Percentiles rank a stretch among this genome's conserved stretches.
phyloP scores from a whole-genome alignment of 2,113 vertebrate species.

The Hippocampus zosterae region DNA sequence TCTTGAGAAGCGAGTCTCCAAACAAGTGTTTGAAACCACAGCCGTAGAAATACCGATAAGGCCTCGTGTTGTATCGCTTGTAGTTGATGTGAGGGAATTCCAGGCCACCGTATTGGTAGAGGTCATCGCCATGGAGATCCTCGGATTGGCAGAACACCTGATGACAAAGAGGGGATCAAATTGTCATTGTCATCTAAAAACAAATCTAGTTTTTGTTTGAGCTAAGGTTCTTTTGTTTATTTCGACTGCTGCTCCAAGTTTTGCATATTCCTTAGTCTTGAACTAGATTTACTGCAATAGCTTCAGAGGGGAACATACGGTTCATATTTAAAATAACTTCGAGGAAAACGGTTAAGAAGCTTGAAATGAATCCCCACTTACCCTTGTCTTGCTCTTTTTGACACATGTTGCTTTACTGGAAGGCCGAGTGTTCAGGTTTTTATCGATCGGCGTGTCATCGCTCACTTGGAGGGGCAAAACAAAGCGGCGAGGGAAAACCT shows the following conservation, averaged over 20 bases:
- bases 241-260: background rate
- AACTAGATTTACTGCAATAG: background rate
- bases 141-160: constrained; percentile 88
- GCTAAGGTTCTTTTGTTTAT: background rate
- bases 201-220: background rate
- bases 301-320: background rate
- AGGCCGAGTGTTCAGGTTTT: constrained; percentile 77
- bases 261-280: background rate
- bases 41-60: constrained; percentile 86
- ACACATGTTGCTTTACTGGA: constrained; percentile 77
- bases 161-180: constrained; percentile 22
- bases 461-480: constrained; percentile 81
- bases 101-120: constrained; percentile 78
- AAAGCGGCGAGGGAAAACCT: constrained; percentile 80
- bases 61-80: constrained; percentile 67
- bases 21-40: constrained; percentile 86
- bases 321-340: background rate
- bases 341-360: background rate
- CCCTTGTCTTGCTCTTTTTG: constrained; percentile 76
- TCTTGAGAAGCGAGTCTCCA: constrained; percentile 86
- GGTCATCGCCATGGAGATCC: constrained; percentile 77
- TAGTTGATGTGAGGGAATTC: constrained; percentile 96
- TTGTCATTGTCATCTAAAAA: background rate
- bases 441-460: constrained; percentile 59
- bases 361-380: constrained; percentile 32